Evolutionary conservation across 2,113 vertebrate genomes (phyloP).

Genomic region (Chinchilla lanigera): DNA sequence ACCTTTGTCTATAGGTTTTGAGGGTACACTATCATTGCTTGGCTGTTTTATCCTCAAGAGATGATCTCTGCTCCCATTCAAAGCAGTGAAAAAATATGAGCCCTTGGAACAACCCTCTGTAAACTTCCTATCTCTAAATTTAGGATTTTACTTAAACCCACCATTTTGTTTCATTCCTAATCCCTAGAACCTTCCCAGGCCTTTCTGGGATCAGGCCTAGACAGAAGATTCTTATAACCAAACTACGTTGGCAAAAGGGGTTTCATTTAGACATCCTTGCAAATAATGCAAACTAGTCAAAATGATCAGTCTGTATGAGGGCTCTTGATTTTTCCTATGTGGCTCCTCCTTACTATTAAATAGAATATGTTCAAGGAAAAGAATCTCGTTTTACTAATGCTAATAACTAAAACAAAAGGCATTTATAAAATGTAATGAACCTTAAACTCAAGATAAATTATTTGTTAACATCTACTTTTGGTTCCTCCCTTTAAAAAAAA

Average conservation of each 20-base stretch:
- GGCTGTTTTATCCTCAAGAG: conserved; percentile 38
- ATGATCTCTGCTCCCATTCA: conserved; percentile 29
- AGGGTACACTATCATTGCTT: not conserved
- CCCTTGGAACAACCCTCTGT: conserved; percentile 15
- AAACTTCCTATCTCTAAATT: conserved; percentile 36
- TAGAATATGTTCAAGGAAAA: conserved; percentile 22
- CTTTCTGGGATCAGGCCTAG: not conserved
- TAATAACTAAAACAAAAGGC: conserved; percentile 56
- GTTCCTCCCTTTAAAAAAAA: conserved; percentile 52
- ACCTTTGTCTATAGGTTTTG: not conserved
- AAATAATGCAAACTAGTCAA: conserved; percentile 35
- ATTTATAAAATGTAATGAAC: conserved; percentile 49
- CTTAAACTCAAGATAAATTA: conserved; percentile 59
- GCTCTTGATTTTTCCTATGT: not conserved
- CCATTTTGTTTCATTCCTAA: conserved; percentile 48
- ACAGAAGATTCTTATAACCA: conserved; percentile 2
- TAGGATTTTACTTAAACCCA: not conserved
- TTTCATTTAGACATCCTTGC: conserved; percentile 17
- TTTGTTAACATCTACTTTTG: conserved; percentile 40
- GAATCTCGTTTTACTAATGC: conserved; percentile 29
- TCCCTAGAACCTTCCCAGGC: not conserved
- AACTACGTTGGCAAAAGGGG: not conserved
- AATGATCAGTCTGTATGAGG: not conserved
- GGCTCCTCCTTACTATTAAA: conserved; percentile 15
- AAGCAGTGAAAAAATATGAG: conserved; percentile 45